phyloP scores from a whole-genome alignment of 2,113 vertebrate genomes.

The Epinephelus fuscoguttatus region DNA sequence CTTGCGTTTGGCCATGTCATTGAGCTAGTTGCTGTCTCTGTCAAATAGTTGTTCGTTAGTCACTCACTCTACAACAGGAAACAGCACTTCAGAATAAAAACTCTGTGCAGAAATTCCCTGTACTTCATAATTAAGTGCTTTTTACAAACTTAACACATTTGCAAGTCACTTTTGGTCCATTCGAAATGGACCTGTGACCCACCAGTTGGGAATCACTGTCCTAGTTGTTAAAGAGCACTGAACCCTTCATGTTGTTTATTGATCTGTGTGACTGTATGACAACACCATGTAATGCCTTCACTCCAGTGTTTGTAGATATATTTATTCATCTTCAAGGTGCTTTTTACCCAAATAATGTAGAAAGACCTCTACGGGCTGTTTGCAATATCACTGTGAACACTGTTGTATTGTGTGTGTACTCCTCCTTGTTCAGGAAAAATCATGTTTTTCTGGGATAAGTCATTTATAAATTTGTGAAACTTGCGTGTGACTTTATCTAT shows the following conservation, averaged over 20 bases:
- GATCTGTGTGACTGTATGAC: background rate
- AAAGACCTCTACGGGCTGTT: conserved; percentile 37
- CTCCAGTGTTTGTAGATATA: conserved; percentile 55
- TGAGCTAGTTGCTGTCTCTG: no score
- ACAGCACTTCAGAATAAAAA: no score
- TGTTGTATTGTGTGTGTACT: conserved; percentile 34
- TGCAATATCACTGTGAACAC: conserved; percentile 50
- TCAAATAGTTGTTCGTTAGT: no score
- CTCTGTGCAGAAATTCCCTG: no score
- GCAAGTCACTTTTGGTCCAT: no score
- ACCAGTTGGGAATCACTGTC: no score
- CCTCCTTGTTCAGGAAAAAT: background rate
- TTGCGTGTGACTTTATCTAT: conserved; percentile 25
- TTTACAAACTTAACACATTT: no score
- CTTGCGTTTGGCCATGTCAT: no score
- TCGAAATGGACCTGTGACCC: no score
- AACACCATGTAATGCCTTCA: conserved; percentile 28
- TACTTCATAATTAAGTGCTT: no score
- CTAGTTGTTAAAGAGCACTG: conserved; percentile 3
- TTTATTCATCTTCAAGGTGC: conserved; percentile 50
- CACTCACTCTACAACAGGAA: no score
- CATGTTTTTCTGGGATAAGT: background rate
- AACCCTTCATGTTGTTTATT: conserved; percentile 10
- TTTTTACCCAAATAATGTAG: conserved; percentile 31
- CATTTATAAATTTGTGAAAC: conserved; percentile 16